These are phyloP conservation scores for Cinclus cinclus DNA, from an alignment of 2,113 vertebrate species.

Conservation along the genomic window DNA sequence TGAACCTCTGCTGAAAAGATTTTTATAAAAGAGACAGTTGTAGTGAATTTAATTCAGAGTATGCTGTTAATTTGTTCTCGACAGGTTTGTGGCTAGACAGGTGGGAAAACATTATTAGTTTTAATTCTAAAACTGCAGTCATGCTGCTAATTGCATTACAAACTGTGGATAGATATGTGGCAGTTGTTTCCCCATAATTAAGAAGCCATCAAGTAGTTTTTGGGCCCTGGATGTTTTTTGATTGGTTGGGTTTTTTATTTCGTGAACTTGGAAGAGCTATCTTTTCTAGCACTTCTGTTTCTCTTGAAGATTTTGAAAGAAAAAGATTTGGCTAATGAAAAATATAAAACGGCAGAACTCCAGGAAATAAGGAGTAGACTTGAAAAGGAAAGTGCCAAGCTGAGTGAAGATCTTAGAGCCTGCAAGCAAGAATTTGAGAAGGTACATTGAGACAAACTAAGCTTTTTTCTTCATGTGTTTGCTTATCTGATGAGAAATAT, in stretches of 20 bases:
- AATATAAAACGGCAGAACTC: constrained; percentile 80
- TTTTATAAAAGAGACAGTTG: neutral
- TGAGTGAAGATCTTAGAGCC: constrained; percentile 81
- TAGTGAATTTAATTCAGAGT: neutral
- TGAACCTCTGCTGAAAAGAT: neutral
- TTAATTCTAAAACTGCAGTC: neutral
- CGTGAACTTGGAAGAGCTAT: neutral
- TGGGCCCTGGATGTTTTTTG: neutral
- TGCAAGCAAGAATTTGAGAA: constrained; percentile 85
- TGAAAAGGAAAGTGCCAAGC: constrained; percentile 81
- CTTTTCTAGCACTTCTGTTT: constrained; percentile 4
- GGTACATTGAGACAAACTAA: constrained; percentile 71
- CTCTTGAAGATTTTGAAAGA: constrained; percentile 79
- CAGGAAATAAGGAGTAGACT: constrained; percentile 79
- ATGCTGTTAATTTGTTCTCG: neutral
- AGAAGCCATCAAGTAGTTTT: neutral
- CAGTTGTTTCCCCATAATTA: neutral
- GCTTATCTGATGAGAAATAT: neutral
- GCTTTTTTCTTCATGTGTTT: neutral
- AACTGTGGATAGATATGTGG: neutral
- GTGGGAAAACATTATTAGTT: neutral
- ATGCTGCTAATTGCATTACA: neutral
- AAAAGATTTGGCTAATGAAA: constrained; percentile 86
- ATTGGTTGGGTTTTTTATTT: neutral
- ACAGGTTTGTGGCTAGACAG: neutral